phyloP scores from a whole-genome alignment of 2,888 invertebrate genomes.

The Rambutsinella grinnellia region DNA sequence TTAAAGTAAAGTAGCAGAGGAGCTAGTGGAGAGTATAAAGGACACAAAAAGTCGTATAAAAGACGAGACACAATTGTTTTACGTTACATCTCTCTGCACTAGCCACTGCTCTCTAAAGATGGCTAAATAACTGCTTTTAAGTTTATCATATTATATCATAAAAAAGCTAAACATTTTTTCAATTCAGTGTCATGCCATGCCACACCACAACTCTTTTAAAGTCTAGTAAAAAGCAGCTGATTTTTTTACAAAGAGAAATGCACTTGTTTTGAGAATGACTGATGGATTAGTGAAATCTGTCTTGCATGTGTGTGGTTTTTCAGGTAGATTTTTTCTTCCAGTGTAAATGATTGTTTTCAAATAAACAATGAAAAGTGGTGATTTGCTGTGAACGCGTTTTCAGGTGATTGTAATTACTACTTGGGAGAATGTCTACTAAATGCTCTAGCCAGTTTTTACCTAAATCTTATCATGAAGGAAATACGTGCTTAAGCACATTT shows the following conservation, averaged over 20 bases:
- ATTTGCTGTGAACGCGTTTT: constrained; percentile 17
- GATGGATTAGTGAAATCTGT: constrained; percentile 33
- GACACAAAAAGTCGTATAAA: background rate
- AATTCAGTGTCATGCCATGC: background rate
- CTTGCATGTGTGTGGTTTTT: constrained; percentile 22
- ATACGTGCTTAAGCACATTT: background rate
- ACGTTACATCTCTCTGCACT: background rate
- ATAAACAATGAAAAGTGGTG: constrained; percentile 36
- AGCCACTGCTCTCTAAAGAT: too few species aligned
- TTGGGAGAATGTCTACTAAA: too few species aligned
- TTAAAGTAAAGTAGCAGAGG: constrained; percentile 34
- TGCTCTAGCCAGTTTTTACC: too few species aligned
- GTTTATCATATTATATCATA: background rate
- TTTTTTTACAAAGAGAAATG: background rate
- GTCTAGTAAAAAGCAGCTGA: constrained; percentile 15
- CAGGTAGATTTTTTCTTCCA: constrained; percentile 2
- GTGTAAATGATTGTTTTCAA: constrained; percentile 23
- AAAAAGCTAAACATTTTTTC: background rate
- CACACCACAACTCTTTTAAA: background rate
- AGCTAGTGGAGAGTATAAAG: background rate
- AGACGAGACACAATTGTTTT: background rate
- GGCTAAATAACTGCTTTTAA: background rate
- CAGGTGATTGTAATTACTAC: too few species aligned
- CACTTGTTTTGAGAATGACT: constrained; percentile 2
- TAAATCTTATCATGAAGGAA: too few species aligned